Conservation (phyloP, 2,888 invertebrate genomes). For the Operophtera brumata region DNA sequence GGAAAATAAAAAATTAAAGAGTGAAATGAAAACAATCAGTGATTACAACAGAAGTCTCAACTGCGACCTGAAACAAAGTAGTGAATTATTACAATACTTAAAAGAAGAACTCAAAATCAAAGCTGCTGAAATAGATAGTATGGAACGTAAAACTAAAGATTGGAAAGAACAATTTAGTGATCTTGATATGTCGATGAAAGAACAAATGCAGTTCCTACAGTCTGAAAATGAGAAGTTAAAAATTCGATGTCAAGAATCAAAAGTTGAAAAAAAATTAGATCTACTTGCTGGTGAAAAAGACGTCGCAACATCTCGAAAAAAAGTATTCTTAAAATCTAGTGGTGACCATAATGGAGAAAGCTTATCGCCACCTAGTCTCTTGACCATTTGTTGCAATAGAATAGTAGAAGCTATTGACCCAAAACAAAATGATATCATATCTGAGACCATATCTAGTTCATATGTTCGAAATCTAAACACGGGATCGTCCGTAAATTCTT, state of each 20-base stretch:
- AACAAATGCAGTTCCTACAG: constrained; percentile 48
- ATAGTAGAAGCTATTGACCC: constrained; percentile 52
- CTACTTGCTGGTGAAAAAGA: constrained; percentile 15
- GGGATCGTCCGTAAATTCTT: constrained; percentile 30
- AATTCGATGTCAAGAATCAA: constrained; percentile 25
- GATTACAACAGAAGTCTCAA: constrained; percentile 18
- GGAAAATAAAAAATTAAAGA: constrained; percentile 39
- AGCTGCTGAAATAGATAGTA: constrained; percentile 46
- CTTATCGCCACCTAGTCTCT: constrained; percentile 58
- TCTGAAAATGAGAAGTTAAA: constrained; percentile 53
- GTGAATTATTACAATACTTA: constrained; percentile 45
- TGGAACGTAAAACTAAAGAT: constrained; percentile 49
- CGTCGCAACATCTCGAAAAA: neutral
- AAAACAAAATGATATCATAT: constrained; percentile 40
- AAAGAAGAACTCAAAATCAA: constrained; percentile 51
- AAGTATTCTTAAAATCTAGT: neutral
- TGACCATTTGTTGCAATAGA: constrained; percentile 61
- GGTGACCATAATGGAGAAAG: constrained; percentile 27
- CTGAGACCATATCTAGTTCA: constrained; percentile 36
- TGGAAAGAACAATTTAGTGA: constrained; percentile 51
- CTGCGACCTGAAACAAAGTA: constrained; percentile 42
- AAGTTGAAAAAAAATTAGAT: constrained; percentile 19
- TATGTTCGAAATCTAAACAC: constrained; percentile 29
- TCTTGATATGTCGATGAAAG: constrained; percentile 47
- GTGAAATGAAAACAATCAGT: constrained; percentile 16